These are phyloP conservation scores for Chironomus riparius DNA, from an alignment of 2,888 invertebrate genomes.

Conservation along the genomic window DNA sequence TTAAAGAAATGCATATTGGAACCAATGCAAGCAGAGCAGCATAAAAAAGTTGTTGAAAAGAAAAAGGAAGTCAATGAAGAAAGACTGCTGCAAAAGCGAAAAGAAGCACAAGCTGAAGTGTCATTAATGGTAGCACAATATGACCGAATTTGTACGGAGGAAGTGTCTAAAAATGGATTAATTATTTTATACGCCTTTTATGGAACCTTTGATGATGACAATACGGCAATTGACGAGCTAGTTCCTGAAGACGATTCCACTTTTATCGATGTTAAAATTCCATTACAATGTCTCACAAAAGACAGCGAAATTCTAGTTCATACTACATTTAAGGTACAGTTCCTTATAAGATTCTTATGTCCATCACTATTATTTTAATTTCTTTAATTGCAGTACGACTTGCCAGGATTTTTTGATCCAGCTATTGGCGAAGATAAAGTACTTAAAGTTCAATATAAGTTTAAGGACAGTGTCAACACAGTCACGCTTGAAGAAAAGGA, in stretches of 20 bases:
- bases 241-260: conserved; percentile 31
- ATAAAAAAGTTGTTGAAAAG: conserved; percentile 69
- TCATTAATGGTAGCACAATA: conserved; percentile 89
- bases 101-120: conserved; percentile 77
- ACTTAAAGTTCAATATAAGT: conserved; percentile 77
- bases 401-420: conserved; percentile 96
- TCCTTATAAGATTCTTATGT: background rate
- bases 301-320: conserved; percentile 81
- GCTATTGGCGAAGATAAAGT: conserved; percentile 87
- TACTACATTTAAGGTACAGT: conserved; percentile 70
- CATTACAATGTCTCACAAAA: conserved; percentile 86
- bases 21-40: conserved; percentile 68
- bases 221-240: conserved; percentile 24
- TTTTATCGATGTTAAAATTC: conserved; percentile 85
- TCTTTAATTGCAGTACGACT: conserved; percentile 60
- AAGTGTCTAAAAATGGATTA: conserved; percentile 73
- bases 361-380: conserved; percentile 11
- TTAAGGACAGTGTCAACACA: conserved; percentile 67
- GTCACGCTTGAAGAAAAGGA: conserved; percentile 73
- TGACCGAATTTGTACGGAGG: conserved; percentile 69
- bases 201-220: conserved; percentile 52
- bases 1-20: conserved; percentile 79
- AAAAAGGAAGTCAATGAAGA: conserved; percentile 71
- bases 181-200: conserved; percentile 77
- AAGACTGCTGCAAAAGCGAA: conserved; percentile 52